These are phyloP conservation scores for Crocidura indochinensis DNA, from an alignment of 2,797 vertebrate genomes.

Conservation along the genomic window DNA sequence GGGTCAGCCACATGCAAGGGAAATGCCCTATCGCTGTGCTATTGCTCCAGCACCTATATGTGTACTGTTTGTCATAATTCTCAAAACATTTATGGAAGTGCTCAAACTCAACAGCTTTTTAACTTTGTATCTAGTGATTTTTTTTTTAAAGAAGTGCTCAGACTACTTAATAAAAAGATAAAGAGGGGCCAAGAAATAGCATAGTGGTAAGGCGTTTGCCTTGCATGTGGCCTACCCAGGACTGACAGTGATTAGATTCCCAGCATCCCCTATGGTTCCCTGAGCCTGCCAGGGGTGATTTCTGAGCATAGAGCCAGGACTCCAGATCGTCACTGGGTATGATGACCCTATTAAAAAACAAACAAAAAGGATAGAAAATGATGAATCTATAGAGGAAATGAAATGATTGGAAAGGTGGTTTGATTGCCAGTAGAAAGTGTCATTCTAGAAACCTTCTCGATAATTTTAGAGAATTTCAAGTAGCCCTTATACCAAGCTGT, in stretches of 20 bases:
- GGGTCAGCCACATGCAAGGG: no score
- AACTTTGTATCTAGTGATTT: no score
- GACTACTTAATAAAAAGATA: conserved; percentile 1
- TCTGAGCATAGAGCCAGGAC: no score
- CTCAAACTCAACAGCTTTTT: background rate
- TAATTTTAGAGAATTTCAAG: background rate
- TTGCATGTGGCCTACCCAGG: no score
- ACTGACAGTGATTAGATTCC: no score
- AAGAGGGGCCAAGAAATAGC: no score
- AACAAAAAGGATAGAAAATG: background rate
- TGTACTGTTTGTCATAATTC: conserved; percentile 24
- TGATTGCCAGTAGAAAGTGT: conserved; percentile 7
- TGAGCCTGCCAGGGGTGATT: no score
- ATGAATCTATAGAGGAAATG: background rate
- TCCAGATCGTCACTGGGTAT: no score
- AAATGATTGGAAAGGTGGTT: conserved; percentile 7
- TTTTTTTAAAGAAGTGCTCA: background rate
- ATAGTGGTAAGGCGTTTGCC: no score
- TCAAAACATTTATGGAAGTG: conserved; percentile 20
- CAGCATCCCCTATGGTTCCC: no score
- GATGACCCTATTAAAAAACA: no score
- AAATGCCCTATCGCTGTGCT: no score
- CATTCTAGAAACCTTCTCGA: background rate
- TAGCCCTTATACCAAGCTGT: background rate
- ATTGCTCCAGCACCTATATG: background rate